Base-by-base conservation (phyloP, 2,113 vertebrate species). In the Propithecus coquereli region DNA sequence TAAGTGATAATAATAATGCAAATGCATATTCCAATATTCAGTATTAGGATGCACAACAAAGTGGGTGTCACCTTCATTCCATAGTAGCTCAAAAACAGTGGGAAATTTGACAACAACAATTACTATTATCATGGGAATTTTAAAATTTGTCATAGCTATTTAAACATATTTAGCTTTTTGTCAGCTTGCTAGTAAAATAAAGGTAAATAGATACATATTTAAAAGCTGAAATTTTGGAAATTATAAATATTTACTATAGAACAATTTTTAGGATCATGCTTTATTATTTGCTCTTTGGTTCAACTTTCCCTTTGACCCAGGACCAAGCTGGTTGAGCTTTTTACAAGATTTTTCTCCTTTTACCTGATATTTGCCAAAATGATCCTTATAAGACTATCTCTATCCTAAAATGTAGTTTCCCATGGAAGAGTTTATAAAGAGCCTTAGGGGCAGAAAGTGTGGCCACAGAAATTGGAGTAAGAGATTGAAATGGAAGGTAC, bases 121-220 rank as follows among this genome's bases (percentile, higher is more conserved):
- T 90, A 80, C 22, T 81, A 43, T 92, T 74, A 54, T 74, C 57
- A 66, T 85, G 73, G 32, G 30, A 83, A 94, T 93, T 37, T 27
- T 80, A 68, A 91, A 91, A 71, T 66, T 43, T 87, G 11, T 70
- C 50, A 66, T 37, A 89, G 20, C 70, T 94, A 77, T 63, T 92
- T 95, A 32, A 95, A 81, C 32, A 59, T 3, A 65, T 50, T 66
- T 94, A 94, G 68, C 11, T 1, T 65, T 17, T 87, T 80, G 52
- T 87, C n/a, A 94, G 90, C 3, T 85, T 95, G 5, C 8, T 88
- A 85, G 54, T 61, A 90, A 94, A 95, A 83, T 30, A 74, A 97
- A 88, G 34, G 61, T 87, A 87, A 86, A 52, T 61, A 92, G n/a
- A 82, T 86, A 50, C 4, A 93, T 32, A 83, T 34, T 22, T 65